Conservation (phyloP, 2,113 vertebrate genomes). For the Alectura lathami region DNA sequence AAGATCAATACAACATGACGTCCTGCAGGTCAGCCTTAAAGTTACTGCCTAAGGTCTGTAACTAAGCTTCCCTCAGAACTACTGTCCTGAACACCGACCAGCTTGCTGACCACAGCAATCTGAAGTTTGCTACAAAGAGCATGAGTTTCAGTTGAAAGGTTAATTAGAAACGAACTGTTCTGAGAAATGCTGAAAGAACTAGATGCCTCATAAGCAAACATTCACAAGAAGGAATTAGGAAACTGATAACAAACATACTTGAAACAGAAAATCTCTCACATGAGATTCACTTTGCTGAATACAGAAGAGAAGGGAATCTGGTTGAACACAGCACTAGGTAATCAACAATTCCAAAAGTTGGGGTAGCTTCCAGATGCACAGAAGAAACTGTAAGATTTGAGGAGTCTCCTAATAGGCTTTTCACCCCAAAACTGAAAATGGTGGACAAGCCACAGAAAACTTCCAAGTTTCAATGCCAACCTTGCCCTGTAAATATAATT, state of each 20-base stretch:
- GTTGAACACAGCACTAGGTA: neutral
- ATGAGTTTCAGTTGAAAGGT: neutral
- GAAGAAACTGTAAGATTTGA: neutral
- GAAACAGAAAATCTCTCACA: neutral
- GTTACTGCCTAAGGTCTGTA: neutral
- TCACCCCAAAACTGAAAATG: neutral
- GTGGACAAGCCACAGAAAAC: neutral
- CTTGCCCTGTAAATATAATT: neutral
- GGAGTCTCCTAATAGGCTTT: neutral
- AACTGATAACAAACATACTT: neutral
- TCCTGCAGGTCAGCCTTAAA: neutral
- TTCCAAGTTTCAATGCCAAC: neutral
- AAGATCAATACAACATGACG: neutral
- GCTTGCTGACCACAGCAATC: neutral
- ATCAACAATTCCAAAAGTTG: neutral
- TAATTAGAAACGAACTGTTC: neutral
- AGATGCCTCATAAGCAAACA: neutral
- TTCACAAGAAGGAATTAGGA: neutral
- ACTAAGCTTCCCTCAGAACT: neutral
- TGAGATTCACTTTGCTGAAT: neutral
- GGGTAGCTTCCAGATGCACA: neutral
- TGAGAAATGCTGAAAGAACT: neutral
- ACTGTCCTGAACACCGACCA: neutral
- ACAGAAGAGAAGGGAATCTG: neutral
- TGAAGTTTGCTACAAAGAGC: neutral